These are phyloP conservation scores for Pseudois nayaur DNA, from an alignment of 2,113 vertebrate species.

Conservation along the genomic window DNA sequence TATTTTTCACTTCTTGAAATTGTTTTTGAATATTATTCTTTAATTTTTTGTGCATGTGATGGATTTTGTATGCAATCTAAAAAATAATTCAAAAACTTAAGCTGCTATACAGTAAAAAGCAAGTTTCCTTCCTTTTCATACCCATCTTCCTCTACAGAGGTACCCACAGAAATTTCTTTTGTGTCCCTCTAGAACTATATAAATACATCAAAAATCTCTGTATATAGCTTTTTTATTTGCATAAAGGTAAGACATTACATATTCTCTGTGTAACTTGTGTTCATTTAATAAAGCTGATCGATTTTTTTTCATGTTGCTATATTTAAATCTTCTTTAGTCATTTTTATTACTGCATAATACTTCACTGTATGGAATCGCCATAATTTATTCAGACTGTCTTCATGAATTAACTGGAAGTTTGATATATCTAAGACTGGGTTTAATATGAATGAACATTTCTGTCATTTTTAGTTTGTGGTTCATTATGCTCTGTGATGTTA, in stretches of 20 bases:
- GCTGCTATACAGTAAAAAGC: not conserved
- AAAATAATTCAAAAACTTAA: not conserved
- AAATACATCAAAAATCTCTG: not conserved
- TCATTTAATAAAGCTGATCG: not conserved
- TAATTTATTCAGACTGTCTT: not conserved
- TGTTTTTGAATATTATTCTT: slow-evolving; percentile 33
- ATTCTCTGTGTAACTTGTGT: not conserved
- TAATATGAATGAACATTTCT: not conserved
- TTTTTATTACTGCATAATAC: not conserved
- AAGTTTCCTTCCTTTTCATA: not conserved
- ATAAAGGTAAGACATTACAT: not conserved
- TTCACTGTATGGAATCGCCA: not conserved
- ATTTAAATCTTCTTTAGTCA: not conserved
- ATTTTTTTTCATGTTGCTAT: not conserved
- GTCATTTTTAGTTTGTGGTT: not conserved
- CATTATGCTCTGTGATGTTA: not conserved
- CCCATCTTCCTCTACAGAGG: not conserved
- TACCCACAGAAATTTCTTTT: not conserved
- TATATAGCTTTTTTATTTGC: not conserved
- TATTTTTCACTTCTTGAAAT: not conserved
- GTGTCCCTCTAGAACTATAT: not conserved
- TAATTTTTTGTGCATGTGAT: not conserved
- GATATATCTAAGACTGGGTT: not conserved
- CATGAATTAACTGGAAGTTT: not conserved
- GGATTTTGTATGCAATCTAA: not conserved